These are phyloP conservation scores for Brachionus paranguensis DNA, from an alignment of 1,140 invertebrate species.

Conservation along the genomic window DNA sequence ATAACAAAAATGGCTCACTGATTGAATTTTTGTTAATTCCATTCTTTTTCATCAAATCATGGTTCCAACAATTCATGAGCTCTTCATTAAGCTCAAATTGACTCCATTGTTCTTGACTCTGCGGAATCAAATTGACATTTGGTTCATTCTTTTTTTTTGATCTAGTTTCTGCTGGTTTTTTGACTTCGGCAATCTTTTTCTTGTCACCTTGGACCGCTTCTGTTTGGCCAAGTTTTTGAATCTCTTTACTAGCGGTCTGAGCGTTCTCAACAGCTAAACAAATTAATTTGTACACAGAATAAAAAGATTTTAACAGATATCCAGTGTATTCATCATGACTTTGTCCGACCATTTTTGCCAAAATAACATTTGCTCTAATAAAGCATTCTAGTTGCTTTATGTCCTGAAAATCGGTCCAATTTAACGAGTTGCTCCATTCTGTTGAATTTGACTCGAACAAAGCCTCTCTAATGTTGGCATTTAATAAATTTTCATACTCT, in stretches of 20 bases:
- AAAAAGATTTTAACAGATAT: conserved; percentile 48
- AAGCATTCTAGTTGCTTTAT: conserved; percentile 49
- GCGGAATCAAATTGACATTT: not conserved
- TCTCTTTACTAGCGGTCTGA: too few relatives aligned
- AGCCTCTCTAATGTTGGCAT: too few relatives aligned
- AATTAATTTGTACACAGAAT: too few relatives aligned
- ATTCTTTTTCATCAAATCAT: conserved; percentile 36
- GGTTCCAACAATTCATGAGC: not conserved
- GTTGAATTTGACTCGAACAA: not conserved
- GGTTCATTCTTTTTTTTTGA: too few relatives aligned
- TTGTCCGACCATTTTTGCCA: conserved; percentile 47
- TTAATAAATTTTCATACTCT: too few relatives aligned
- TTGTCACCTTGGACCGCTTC: too few relatives aligned
- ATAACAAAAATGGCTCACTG: conserved; percentile 2
- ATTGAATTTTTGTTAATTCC: conserved; percentile 16
- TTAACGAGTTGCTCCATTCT: conserved; percentile 42
- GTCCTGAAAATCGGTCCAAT: conserved; percentile 41
- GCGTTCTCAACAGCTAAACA: too few relatives aligned
- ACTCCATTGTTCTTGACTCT: conserved; percentile 9
- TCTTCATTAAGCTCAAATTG: conserved; percentile 10
- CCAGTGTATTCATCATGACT: conserved; percentile 45
- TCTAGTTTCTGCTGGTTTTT: too few relatives aligned
- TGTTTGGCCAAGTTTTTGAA: too few relatives aligned
- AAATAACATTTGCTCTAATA: conserved; percentile 46
- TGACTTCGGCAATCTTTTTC: too few relatives aligned